Conservation (phyloP, 2,888 invertebrate species). For the Leptinotarsa haldemani region DNA sequence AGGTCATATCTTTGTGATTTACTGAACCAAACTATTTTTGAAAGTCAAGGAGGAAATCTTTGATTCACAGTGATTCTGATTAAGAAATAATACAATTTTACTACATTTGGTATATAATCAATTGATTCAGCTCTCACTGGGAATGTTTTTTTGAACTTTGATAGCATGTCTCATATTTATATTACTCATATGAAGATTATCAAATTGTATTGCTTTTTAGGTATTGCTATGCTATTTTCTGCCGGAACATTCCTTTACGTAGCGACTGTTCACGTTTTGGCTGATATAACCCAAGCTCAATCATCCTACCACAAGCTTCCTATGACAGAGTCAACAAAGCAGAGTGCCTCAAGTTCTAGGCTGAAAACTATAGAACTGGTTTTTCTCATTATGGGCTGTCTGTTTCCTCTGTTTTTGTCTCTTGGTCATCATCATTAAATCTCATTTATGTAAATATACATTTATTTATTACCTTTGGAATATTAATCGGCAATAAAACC, state of each 20-base stretch:
- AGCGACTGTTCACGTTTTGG: conserved; percentile 97
- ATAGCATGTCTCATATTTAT: background rate
- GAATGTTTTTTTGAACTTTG: background rate
- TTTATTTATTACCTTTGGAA: background rate
- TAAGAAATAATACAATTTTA: no score
- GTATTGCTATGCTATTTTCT: conserved; percentile 97
- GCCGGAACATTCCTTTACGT: conserved; percentile 99
- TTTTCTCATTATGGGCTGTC: conserved; percentile 86
- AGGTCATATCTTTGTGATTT: background rate
- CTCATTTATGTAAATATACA: conserved; percentile 23
- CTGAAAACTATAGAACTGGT: conserved; percentile 83
- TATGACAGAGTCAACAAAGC: conserved; percentile 28
- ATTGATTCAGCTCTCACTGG: no score
- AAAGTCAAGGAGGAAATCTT: no score
- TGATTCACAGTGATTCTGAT: no score
- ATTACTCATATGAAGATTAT: background rate
- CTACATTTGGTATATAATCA: no score
- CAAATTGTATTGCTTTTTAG: conserved; percentile 60
- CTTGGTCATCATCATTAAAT: conserved; percentile 85
- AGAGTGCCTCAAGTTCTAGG: conserved; percentile 29
- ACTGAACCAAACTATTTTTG: background rate
- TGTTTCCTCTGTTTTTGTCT: conserved; percentile 90
- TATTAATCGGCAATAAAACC: no score
- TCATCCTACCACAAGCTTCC: conserved; percentile 31
- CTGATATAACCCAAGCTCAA: conserved; percentile 80